Evolutionary conservation across 2,113 vertebrate genomes (phyloP).

Genomic region (Bubalus kerabau): DNA sequence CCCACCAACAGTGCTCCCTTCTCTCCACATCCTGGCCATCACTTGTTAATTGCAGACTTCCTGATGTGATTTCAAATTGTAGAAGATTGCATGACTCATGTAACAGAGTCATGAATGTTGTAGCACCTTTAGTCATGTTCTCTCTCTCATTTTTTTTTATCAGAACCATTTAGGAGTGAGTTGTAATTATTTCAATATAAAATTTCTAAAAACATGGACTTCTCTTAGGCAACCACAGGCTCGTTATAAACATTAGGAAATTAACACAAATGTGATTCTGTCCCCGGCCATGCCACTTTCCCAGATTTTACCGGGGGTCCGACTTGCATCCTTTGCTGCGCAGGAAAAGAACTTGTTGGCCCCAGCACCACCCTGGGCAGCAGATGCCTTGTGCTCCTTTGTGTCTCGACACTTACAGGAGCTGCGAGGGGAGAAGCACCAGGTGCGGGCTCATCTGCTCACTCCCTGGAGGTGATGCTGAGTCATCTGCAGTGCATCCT

Average conservation of each 20-base stretch:
- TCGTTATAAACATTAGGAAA: background rate
- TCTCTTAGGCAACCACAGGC: background rate
- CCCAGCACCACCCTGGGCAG: too few relatives aligned
- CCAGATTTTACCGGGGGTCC: background rate
- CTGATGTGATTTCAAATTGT: background rate
- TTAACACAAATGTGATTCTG: accelerated
- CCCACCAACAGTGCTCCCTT: background rate
- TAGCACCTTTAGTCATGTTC: background rate
- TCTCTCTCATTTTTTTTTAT: background rate
- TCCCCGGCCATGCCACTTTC: too few relatives aligned
- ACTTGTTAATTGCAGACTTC: background rate
- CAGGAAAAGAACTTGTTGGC: background rate
- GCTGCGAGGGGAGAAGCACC: background rate
- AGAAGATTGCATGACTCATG: background rate
- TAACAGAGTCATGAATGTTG: accelerated
- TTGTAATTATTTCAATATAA: background rate
- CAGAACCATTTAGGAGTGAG: background rate
- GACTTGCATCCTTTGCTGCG: background rate
- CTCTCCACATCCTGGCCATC: background rate
- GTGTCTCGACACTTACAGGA: background rate
- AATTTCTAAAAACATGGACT: background rate
- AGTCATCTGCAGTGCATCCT: background rate
- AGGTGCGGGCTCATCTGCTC: background rate
- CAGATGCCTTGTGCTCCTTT: accelerated
- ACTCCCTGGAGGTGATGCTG: accelerated